Percentiles rank a stretch among this genome's conserved stretches.
Conservation (phyloP, 2,888 invertebrate species). For the Leptopilina syphax region DNA sequence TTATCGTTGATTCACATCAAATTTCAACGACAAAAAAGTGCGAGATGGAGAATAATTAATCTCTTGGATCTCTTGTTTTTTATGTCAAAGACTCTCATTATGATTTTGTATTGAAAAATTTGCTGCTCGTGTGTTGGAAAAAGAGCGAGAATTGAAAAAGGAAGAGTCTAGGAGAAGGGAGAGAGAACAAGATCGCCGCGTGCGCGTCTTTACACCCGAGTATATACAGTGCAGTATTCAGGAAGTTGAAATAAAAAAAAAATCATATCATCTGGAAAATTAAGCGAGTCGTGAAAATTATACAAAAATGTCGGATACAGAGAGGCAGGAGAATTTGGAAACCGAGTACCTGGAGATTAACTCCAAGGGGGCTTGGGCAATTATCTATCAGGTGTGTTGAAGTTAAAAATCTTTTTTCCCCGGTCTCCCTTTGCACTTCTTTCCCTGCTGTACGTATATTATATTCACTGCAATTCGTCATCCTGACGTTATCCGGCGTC, state of each 20-base stretch:
- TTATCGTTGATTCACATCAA: too few relatives aligned
- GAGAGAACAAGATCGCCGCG: conserved; percentile 40
- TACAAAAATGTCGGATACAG: conserved; percentile 62
- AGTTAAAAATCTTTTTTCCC: background rate
- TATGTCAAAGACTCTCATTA: background rate
- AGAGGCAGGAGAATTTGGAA: conserved; percentile 78
- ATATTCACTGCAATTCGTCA: conserved; percentile 22
- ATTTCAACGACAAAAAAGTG: background rate
- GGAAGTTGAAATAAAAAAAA: conserved; percentile 1
- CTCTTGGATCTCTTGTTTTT: background rate
- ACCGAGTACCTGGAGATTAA: conserved; percentile 86
- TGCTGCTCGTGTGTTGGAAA: background rate
- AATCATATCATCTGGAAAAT: conserved; percentile 23
- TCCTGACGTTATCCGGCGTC: conserved; percentile 27
- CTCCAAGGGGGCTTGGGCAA: conserved; percentile 84
- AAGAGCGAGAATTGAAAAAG: background rate
- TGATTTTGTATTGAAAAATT: too few relatives aligned
- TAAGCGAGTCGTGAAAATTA: background rate
- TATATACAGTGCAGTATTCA: conserved; percentile 14
- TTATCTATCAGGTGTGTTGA: conserved; percentile 83
- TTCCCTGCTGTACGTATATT: background rate
- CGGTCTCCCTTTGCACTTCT: conserved; percentile 20
- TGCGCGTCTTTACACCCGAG: conserved; percentile 36
- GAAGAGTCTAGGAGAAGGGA: background rate
- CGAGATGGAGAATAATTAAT: background rate